These are phyloP conservation scores for Clitarchus hookeri DNA, from an alignment of 2,888 invertebrate genomes.

Conservation along the genomic window DNA sequence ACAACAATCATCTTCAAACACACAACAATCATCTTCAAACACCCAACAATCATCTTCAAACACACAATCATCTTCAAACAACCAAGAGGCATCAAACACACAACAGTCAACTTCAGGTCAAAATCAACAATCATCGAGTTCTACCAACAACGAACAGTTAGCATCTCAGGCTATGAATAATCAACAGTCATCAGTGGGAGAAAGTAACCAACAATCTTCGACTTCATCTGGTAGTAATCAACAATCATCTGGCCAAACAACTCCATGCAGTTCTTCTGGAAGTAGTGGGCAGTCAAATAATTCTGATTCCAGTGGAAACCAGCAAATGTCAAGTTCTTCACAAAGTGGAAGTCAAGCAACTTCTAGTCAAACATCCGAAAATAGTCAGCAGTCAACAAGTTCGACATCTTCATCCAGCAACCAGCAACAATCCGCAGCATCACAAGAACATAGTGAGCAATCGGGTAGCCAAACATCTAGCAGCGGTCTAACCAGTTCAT, in stretches of 20 bases:
- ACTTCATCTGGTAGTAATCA: constrained; percentile 27
- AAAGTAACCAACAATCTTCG: constrained; percentile 33
- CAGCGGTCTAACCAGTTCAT: background rate
- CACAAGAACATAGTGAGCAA: background rate
- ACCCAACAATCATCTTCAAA: constrained; percentile 22
- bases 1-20: constrained; percentile 20
- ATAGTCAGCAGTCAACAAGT: constrained; percentile 19
- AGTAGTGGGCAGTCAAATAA: constrained; percentile 25
- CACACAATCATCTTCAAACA: constrained; percentile 11
- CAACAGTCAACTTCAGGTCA: constrained; percentile 21
- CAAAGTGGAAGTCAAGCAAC: background rate
- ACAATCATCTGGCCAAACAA: constrained; percentile 23
- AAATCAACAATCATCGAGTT: constrained; percentile 20
- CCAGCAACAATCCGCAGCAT: constrained; percentile 17
- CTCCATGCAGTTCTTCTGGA: constrained; percentile 25
- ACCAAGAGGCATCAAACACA: constrained; percentile 30
- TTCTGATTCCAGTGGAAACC: constrained; percentile 17
- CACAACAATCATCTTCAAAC: background rate
- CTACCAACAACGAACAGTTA: constrained; percentile 22
- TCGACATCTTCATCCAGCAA: constrained; percentile 3
- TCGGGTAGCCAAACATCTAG: background rate
- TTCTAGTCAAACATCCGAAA: background rate
- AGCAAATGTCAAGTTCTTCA: background rate
- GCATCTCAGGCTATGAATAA: constrained; percentile 17
- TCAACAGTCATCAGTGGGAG: constrained; percentile 30